Conservation (phyloP, 2,113 vertebrate species). For the Spea multiplicata region DNA sequence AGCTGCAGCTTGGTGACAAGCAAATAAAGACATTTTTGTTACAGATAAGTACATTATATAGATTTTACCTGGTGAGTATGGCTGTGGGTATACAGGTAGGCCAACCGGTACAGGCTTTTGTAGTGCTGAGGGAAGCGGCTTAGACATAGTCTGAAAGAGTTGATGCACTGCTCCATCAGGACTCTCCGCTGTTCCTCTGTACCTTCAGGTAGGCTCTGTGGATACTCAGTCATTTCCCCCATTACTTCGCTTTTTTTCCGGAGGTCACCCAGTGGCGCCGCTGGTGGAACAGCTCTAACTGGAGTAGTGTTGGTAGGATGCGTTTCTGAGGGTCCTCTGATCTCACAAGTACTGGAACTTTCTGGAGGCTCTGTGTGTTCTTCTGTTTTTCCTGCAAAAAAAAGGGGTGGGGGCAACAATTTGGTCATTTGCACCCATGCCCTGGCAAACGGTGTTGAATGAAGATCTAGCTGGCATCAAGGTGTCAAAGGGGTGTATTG, state of each 20-base stretch:
- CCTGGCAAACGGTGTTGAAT: too few relatives aligned
- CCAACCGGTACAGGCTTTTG: conserved; percentile 95
- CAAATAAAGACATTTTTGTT: too few relatives aligned
- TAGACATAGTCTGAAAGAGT: conserved; percentile 87
- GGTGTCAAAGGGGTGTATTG: too few relatives aligned
- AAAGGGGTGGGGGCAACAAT: too few relatives aligned
- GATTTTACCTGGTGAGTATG: conserved; percentile 82
- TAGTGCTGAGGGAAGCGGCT: conserved; percentile 97
- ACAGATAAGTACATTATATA: too few relatives aligned
- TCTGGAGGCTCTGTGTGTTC: conserved; percentile 63
- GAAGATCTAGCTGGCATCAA: too few relatives aligned
- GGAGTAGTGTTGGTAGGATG: conserved; percentile 54
- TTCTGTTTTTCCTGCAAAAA: conserved; percentile 57
- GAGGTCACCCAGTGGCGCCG: conserved; percentile 64
- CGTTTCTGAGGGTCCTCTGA: conserved; percentile 62
- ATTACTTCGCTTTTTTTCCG: conserved; percentile 70
- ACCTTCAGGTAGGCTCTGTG: conserved; percentile 76
- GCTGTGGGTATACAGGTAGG: conserved; percentile 88
- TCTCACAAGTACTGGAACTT: conserved; percentile 49
- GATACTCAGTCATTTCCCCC: conserved; percentile 70
- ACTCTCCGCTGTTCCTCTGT: conserved; percentile 79
- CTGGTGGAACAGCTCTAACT: conserved; percentile 53
- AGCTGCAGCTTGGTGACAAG: too few relatives aligned
- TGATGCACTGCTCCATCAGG: conserved; percentile 85
- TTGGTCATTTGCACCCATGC: neutral